These are phyloP conservation scores for Muntiacus reevesi DNA, from an alignment of 2,113 vertebrate species.

Conservation along the genomic window DNA sequence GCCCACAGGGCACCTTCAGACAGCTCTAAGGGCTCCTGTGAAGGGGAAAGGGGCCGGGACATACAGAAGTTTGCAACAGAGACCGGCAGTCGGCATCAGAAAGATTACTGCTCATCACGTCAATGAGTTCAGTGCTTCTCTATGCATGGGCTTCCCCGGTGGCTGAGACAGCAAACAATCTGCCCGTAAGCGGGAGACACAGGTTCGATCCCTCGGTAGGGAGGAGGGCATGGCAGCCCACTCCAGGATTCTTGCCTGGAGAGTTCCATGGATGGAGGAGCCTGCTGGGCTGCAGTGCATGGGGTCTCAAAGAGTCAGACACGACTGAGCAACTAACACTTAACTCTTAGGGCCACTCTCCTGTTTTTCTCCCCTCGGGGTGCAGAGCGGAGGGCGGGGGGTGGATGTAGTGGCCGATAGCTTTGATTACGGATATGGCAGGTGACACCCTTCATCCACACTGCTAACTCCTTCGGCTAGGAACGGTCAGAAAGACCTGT, in stretches of 20 bases:
- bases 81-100: not conserved
- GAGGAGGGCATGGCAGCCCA: not conserved
- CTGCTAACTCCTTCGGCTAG: not conserved
- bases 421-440: not conserved
- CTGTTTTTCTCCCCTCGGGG: not conserved
- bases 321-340: not conserved
- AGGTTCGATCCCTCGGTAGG: not conserved
- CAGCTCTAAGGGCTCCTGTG: not conserved
- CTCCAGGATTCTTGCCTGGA: not conserved
- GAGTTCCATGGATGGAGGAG: not conserved
- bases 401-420: no score
- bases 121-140: not conserved
- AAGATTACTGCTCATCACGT: not conserved
- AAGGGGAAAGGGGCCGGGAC: not conserved
- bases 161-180: not conserved
- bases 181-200: not conserved
- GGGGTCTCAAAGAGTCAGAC: not conserved
- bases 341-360: not conserved
- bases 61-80: not conserved
- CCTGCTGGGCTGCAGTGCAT: not conserved
- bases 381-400: not conserved
- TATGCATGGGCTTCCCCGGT: not conserved
- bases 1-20: not conserved
- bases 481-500: not conserved
- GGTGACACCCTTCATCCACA: not conserved